Conservation (phyloP, 2,888 invertebrate species). For the Metopia argyrocephala region DNA sequence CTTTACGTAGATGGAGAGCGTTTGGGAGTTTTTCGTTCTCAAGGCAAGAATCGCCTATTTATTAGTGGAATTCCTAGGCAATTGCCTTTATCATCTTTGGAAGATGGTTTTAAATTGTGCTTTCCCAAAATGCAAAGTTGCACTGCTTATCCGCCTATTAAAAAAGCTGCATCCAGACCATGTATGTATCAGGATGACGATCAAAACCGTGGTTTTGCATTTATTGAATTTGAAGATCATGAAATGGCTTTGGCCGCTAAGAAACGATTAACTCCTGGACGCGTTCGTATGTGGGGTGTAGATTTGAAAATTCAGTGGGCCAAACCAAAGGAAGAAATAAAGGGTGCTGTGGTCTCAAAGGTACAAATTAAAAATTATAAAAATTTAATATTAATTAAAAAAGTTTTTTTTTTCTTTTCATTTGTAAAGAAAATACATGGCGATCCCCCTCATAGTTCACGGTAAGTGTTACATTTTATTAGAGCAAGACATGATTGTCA, state of each 20-base stretch:
- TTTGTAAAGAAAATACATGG: conserved; percentile 27
- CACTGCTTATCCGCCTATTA: conserved; percentile 50
- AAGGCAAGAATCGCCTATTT: conserved; percentile 69
- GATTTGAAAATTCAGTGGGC: conserved; percentile 71
- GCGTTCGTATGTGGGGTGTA: conserved; percentile 68
- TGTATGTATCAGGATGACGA: conserved; percentile 23
- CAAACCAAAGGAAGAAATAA: conserved; percentile 59
- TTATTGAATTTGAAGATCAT: conserved; percentile 69
- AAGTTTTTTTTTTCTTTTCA: not conserved
- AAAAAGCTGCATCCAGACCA: not conserved
- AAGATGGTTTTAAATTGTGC: conserved; percentile 62
- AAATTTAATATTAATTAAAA: not conserved
- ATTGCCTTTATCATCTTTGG: conserved; percentile 61
- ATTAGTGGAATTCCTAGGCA: conserved; percentile 68
- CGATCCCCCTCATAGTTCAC: not conserved
- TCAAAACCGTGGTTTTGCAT: conserved; percentile 69
- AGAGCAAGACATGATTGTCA: too few species aligned
- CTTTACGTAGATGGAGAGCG: conserved; percentile 63
- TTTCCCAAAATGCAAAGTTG: conserved; percentile 67
- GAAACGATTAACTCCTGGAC: conserved; percentile 66
- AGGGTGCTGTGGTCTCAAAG: conserved; percentile 30
- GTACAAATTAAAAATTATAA: too few species aligned
- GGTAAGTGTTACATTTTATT: conserved; percentile 34
- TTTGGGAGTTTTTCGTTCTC: conserved; percentile 67
- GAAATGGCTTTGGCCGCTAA: conserved; percentile 69